These are phyloP conservation scores for Mixornis gularis DNA, from an alignment of 2,113 vertebrate species.

Conservation along the genomic window DNA sequence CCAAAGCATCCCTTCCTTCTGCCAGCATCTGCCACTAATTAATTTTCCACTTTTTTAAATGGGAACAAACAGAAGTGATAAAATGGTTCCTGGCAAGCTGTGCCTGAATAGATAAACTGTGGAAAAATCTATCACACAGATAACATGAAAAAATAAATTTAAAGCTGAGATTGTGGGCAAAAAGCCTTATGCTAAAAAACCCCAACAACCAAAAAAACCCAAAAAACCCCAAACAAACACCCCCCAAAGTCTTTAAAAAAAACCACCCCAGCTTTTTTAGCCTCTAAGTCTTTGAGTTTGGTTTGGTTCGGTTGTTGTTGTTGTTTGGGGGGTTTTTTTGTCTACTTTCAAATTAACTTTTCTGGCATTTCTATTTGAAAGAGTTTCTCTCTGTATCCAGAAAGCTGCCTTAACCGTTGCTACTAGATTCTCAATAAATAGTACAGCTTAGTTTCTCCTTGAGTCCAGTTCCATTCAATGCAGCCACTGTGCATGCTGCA, in stretches of 20 bases:
- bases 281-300: not conserved
- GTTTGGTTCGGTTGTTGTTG: too few relatives aligned
- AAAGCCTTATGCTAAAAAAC: not conserved
- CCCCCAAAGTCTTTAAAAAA: not conserved
- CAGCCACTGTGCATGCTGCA: not conserved
- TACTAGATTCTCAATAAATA: not conserved
- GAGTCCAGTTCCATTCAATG: not conserved
- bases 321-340: not conserved
- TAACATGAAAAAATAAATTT: not conserved
- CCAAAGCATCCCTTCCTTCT: not conserved
- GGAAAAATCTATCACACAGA: slow-evolving; percentile 37
- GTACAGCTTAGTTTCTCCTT: not conserved
- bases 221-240: not conserved
- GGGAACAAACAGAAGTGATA: slow-evolving; percentile 58
- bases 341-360: not conserved
- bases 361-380: not conserved
- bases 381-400: not conserved
- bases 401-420: not conserved
- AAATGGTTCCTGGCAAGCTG: slow-evolving; percentile 35
- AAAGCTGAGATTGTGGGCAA: not conserved
- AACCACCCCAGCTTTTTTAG: not conserved
- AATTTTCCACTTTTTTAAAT: slow-evolving; percentile 50
- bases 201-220: too few relatives aligned
- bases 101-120: slow-evolving; percentile 7
- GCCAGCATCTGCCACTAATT: slow-evolving; percentile 12